phyloP scores from a whole-genome alignment of 2,113 vertebrate genomes.

The Bambusicola thoracicus region DNA sequence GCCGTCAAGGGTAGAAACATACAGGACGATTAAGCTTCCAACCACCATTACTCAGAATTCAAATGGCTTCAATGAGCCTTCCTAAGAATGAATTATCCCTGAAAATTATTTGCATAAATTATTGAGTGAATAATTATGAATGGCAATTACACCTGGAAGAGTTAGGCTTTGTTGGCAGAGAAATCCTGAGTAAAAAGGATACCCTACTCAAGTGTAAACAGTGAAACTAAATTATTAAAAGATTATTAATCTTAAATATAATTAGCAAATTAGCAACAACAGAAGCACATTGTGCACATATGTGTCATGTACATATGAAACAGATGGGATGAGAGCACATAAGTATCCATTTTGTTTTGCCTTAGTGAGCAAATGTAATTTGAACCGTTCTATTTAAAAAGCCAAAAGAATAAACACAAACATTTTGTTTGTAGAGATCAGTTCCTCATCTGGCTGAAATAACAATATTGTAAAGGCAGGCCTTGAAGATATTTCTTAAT shows the following conservation, averaged over 20 bases:
- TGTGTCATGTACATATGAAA: neutral
- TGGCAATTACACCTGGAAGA: neutral
- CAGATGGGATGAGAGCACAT: neutral
- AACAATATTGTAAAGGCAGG: neutral
- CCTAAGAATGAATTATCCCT: neutral
- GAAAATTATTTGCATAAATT: constrained; percentile 37
- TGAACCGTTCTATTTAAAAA: neutral
- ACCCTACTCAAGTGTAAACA: neutral
- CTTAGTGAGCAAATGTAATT: neutral
- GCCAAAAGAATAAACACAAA: neutral
- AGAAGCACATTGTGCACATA: neutral
- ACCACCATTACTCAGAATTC: neutral
- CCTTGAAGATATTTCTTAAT: neutral
- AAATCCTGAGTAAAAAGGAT: neutral
- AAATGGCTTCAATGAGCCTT: neutral
- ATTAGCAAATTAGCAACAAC: neutral
- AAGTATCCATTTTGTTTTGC: neutral
- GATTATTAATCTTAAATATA: neutral
- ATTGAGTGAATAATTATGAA: constrained; percentile 27
- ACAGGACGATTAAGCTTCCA: neutral
- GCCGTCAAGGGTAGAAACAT: neutral
- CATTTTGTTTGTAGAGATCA: neutral
- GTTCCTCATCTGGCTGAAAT: neutral
- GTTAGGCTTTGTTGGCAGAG: neutral
- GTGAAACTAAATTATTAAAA: neutral